Evolutionary conservation across 2,113 vertebrate genomes (phyloP).

Genomic region (Hydrolagus affinis): DNA sequence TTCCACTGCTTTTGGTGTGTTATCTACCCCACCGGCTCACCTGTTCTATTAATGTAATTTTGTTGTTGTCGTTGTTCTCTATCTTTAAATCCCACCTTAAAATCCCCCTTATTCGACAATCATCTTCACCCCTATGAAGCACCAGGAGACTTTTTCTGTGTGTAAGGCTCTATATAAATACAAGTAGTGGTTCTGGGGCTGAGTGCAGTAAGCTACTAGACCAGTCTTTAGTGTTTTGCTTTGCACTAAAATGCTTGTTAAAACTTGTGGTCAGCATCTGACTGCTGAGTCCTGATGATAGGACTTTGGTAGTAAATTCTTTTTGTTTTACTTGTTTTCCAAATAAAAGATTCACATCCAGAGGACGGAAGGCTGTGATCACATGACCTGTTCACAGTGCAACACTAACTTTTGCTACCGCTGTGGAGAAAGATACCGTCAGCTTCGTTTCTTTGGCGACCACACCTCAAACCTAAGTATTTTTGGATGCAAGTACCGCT

Average conservation of each 20-base stretch:
- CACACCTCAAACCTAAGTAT: constrained; percentile 97
- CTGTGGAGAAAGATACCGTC: constrained; percentile 87
- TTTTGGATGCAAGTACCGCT: constrained; percentile 98
- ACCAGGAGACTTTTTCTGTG: too few species aligned
- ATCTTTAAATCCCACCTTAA: too few species aligned
- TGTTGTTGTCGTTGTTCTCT: too few species aligned
- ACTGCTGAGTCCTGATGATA: neutral
- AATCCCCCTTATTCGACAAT: too few species aligned
- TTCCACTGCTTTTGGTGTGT: neutral
- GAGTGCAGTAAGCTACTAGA: neutral
- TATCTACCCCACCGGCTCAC: too few species aligned
- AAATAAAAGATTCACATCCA: constrained; percentile 87
- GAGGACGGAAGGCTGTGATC: constrained; percentile 93
- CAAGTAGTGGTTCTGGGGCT: neutral
- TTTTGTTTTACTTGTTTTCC: neutral
- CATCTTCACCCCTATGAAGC: too few species aligned
- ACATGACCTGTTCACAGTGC: constrained; percentile 94
- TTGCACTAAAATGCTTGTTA: neutral
- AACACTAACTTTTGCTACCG: constrained; percentile 99
- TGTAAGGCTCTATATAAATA: too few species aligned
- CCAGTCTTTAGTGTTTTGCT: neutral
- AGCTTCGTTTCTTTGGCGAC: constrained; percentile 93
- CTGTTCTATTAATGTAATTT: too few species aligned
- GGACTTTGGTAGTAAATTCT: neutral
- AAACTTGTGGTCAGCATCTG: neutral